Evolutionary conservation across 2,797 vertebrate genomes (phyloP).

Genomic region (Arnoldichthys spilopterus): DNA sequence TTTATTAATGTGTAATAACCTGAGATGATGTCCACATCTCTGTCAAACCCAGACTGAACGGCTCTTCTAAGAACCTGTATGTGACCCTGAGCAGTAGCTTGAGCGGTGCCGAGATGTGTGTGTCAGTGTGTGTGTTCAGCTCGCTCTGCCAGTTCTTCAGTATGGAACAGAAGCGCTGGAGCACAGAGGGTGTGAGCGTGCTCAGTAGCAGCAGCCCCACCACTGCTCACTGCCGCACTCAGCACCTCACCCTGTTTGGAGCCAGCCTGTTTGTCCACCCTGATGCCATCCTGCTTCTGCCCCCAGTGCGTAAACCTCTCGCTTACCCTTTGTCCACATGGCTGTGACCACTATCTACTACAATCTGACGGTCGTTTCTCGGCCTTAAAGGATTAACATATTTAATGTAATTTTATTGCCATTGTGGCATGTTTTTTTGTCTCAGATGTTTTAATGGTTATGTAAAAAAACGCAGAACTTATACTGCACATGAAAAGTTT

Average conservation of each 20-base stretch:
- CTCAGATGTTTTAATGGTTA: too few species aligned
- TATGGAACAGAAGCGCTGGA: conserved; percentile 71
- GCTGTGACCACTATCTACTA: background rate
- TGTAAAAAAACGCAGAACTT: too few species aligned
- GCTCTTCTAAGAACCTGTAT: conserved; percentile 60
- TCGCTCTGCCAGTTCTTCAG: conserved; percentile 80
- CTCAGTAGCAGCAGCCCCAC: conserved; percentile 76
- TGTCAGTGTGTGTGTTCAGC: conserved; percentile 76
- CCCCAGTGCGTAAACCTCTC: conserved; percentile 68
- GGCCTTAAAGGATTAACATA: too few species aligned
- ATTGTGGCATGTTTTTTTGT: too few species aligned
- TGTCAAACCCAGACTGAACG: conserved; percentile 65
- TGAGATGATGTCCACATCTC: background rate
- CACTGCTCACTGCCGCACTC: conserved; percentile 77
- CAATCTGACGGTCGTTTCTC: background rate
- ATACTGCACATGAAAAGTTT: too few species aligned
- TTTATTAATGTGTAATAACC: background rate
- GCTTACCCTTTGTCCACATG: background rate
- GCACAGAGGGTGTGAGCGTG: conserved; percentile 76
- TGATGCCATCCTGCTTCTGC: conserved; percentile 75
- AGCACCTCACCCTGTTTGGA: conserved; percentile 83
- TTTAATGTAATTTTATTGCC: too few species aligned
- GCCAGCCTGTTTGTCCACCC: conserved; percentile 84
- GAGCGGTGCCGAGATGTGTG: conserved; percentile 52
- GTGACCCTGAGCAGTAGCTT: conserved; percentile 71